Evolutionary conservation across 2,797 vertebrate genomes (phyloP).

Genomic region (Capromys pilorides): DNA sequence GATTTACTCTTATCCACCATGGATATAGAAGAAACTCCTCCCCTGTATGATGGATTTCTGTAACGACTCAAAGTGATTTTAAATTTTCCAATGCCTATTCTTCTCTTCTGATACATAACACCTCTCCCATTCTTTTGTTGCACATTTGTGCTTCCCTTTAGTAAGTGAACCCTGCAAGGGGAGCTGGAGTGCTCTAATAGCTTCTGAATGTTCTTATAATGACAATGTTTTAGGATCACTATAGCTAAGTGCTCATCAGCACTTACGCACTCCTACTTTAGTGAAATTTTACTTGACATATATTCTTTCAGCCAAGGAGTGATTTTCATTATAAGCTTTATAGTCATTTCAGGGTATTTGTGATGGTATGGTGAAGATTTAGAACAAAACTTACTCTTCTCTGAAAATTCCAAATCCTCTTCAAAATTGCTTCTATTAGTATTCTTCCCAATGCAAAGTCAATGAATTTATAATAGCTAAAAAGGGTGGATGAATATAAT

Average conservation of each 20-base stretch:
- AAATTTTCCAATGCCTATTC: neutral
- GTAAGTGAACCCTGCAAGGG: conserved; percentile 56
- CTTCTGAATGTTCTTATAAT: conserved; percentile 57
- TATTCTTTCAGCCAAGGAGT: conserved; percentile 62
- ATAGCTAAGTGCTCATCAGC: conserved; percentile 68
- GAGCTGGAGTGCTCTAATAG: conserved; percentile 57
- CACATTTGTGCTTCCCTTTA: conserved; percentile 55
- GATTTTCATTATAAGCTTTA: conserved; percentile 73
- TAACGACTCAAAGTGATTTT: conserved; percentile 48
- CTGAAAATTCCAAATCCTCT: conserved; percentile 23
- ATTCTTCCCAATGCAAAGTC: conserved; percentile 31
- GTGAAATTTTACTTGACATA: conserved; percentile 75
- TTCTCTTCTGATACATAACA: conserved; percentile 55
- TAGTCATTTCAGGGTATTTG: conserved; percentile 64
- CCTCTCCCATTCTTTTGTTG: conserved; percentile 41
- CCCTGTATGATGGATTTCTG: neutral
- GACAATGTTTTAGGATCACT: conserved; percentile 65
- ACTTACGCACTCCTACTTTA: conserved; percentile 72
- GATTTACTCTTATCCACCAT: neutral
- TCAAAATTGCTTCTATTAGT: conserved; percentile 45
- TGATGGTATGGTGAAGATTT: conserved; percentile 61
- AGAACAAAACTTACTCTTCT: conserved; percentile 69
- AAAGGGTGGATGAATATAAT: neutral
- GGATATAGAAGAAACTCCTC: neutral
- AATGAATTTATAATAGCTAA: conserved; percentile 56